Evolutionary conservation across 53 echinoderm and acorn worm genomes (phyloP), one percentile per base, ranked within the genome.

Genomic region (Temnopleurus reevesii): DNA sequence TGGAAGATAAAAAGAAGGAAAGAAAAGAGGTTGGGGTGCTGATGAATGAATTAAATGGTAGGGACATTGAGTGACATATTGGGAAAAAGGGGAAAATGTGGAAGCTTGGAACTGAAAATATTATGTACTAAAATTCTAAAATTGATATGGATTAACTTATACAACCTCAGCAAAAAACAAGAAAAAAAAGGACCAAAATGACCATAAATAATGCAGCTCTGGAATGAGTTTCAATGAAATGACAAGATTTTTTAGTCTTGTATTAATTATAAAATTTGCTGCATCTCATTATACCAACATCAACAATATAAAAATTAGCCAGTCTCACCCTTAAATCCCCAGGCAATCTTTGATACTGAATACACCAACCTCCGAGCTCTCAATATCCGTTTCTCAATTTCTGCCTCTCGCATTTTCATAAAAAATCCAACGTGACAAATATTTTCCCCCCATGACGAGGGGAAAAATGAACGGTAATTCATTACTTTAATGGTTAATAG

Each of bases 331-430:
- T 15, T 63, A 15, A 34, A 33, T 63, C 71, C 41, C 71, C 38
- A 21, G 71, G 71, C 71, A 71, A n/a, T 71, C 71, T 79, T 49
- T 79, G 47, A 79, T 47, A 79, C 28, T 79, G 49, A 79, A 12
- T 76, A 45, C 79, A 46, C 5, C 79, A 79, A 29, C 30, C 34
- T 77, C 17, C 21, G 12, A 43, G 44, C 77, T 44, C 77, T 45
- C 77, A 77, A 8, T 51, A 10, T 51, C 15, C 53, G 15, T 51
- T 51, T 51, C 53, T 51, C 53, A 51, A 45, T 77, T 77, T 77
- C 77, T 45, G 77, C 45, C 34, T 77, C 43, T 77, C 45, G 1
- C 46, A 25, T 45, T 21, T 31, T 33, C 63, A 63, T 63, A 5
- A 63, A 35, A 21, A 63, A 71, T 38, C 9, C 21, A 41, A 71